Percentiles rank a stretch among this genome's conserved stretches.
phyloP scores from a whole-genome alignment of 2,888 invertebrate genomes.

The Dasysyrphus albostriatus region DNA sequence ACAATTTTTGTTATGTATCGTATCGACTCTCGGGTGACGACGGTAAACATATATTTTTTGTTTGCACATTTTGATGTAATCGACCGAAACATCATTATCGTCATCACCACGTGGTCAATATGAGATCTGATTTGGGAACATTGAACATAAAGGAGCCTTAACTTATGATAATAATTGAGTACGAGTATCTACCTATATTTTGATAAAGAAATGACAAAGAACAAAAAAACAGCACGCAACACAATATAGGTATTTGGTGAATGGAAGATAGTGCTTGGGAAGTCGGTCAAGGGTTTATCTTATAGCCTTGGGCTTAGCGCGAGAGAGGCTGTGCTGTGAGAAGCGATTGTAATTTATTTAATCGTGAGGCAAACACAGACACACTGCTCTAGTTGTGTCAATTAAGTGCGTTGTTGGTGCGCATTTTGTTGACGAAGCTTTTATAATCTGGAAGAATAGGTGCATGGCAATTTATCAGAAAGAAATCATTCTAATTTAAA shows the following conservation, averaged over 20 bases:
- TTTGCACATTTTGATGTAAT: conserved; percentile 63
- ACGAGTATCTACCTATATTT: no score
- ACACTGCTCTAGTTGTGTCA: conserved; percentile 15
- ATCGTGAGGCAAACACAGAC: conserved; percentile 31
- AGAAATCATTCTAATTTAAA: background rate
- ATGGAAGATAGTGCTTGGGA: conserved; percentile 48
- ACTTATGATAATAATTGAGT: conserved; percentile 6
- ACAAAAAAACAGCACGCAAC: conserved; percentile 6
- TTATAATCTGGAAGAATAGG: background rate
- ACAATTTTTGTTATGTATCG: conserved; percentile 23
- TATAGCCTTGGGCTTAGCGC: conserved; percentile 48
- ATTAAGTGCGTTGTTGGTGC: conserved; percentile 25
- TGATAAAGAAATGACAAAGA: conserved; percentile 26
- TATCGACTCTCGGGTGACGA: conserved; percentile 28
- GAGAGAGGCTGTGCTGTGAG: conserved; percentile 32
- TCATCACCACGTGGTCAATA: conserved; percentile 72
- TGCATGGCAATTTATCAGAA: background rate
- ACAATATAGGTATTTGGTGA: conserved; percentile 33
- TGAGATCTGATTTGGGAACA: conserved; percentile 41
- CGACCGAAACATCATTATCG: conserved; percentile 68
- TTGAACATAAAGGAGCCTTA: conserved; percentile 8
- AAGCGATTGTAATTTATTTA: conserved; percentile 42
- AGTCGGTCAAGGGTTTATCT: conserved; percentile 73
- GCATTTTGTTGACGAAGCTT: background rate
- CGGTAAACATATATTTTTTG: conserved; percentile 26